A percentile compares a stretch with the other conserved stretches of the same genome.
Evolutionary conservation across 2,888 invertebrate genomes (phyloP).

Genomic region (Andrena praecox): DNA sequence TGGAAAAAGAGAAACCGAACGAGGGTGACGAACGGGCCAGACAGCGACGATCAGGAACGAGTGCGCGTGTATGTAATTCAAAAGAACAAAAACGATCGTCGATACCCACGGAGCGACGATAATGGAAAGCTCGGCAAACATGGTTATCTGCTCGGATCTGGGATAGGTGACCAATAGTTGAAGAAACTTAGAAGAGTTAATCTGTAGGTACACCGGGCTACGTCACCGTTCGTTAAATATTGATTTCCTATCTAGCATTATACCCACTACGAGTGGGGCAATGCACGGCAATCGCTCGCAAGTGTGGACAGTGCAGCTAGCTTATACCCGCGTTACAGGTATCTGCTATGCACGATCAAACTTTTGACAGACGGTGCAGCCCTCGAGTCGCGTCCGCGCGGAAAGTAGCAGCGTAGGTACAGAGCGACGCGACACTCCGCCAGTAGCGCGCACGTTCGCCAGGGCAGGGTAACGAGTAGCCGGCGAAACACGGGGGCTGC

Average conservation of each 20-base stretch:
- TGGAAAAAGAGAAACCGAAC: not conserved
- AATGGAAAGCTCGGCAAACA: constrained; percentile 9
- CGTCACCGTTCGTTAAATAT: constrained; percentile 36
- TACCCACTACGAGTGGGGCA: constrained; percentile 15
- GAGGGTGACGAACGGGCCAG: constrained; percentile 32
- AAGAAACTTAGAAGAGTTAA: not conserved
- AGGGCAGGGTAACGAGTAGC: constrained; percentile 41
- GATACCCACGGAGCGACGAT: not conserved
- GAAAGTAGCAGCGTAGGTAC: not conserved
- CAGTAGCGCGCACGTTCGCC: not conserved
- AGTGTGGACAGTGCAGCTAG: too few species aligned
- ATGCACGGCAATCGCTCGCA: not conserved
- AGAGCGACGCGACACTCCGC: not conserved
- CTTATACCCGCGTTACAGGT: too few species aligned
- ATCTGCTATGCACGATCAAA: too few species aligned
- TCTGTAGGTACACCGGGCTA: not conserved
- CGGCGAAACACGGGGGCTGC: constrained; percentile 47
- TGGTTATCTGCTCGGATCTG: not conserved
- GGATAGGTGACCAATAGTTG: not conserved
- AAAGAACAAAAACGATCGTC: not conserved
- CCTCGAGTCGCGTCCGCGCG: not conserved
- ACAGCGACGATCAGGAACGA: constrained; percentile 5
- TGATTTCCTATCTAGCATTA: constrained; percentile 7
- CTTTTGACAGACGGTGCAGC: too few species aligned
- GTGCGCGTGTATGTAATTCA: too few species aligned